Conservation (phyloP, 2,888 invertebrate genomes). For the Drosophila differens region DNA sequence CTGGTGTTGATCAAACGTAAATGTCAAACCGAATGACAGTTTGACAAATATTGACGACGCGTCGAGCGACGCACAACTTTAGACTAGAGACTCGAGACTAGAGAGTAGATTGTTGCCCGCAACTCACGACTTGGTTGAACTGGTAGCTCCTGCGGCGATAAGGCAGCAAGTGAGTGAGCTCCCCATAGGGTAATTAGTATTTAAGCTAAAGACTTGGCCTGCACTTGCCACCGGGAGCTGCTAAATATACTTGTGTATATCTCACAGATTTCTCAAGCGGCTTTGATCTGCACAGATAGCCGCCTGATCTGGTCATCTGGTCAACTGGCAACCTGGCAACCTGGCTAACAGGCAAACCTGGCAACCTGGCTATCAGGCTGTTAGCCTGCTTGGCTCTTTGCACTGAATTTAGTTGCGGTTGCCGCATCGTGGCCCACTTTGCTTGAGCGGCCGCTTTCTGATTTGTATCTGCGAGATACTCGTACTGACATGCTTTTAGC, state of each 20-base stretch:
- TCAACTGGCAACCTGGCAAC: conserved; percentile 2
- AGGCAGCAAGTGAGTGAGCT: conserved; percentile 46
- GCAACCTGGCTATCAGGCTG: neutral
- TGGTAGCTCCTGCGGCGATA: conserved; percentile 49
- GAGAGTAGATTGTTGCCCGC: conserved; percentile 32
- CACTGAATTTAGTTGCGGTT: conserved; percentile 18
- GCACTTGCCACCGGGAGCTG: conserved; percentile 69
- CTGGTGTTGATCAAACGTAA: conserved; percentile 83
- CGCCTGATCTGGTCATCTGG: conserved; percentile 37
- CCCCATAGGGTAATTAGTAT: conserved; percentile 83
- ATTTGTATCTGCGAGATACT: conserved; percentile 72
- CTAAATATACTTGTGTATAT: conserved; percentile 60
- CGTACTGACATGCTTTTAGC: conserved; percentile 74
- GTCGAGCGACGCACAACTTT: conserved; percentile 60
- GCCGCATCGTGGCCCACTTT: conserved; percentile 71
- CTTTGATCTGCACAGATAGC: conserved; percentile 71
- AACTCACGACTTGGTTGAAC: conserved; percentile 40
- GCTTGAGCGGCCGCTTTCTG: conserved; percentile 54
- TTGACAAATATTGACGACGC: conserved; percentile 84
- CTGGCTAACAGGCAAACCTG: neutral
- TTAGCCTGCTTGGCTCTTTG: conserved; percentile 3
- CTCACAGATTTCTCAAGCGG: conserved; percentile 54
- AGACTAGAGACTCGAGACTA: conserved; percentile 6
- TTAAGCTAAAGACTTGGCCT: conserved; percentile 64
- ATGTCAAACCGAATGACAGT: conserved; percentile 83